Conservation (phyloP, 2,888 invertebrate species). For the Catocala nupta region DNA sequence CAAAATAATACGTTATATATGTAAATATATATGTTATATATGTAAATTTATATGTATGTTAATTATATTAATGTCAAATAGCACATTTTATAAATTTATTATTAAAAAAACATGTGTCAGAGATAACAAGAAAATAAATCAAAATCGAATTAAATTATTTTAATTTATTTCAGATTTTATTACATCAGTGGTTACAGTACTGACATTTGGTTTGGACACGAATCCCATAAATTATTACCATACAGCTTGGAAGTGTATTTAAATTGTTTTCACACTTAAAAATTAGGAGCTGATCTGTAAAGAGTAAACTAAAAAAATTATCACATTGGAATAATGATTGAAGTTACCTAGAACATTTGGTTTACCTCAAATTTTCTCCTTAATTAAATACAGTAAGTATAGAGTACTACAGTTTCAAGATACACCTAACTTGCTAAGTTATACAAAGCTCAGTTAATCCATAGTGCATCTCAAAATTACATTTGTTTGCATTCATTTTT, state of each 20-base stretch:
- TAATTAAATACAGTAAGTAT: constrained; percentile 60
- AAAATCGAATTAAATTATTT: constrained; percentile 13
- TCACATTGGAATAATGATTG: constrained; percentile 82
- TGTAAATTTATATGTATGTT: too few relatives aligned
- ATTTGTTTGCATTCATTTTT: constrained; percentile 62
- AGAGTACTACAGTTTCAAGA: constrained; percentile 60
- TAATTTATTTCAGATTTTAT: constrained; percentile 55
- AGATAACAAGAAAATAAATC: too few relatives aligned
- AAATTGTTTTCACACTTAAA: constrained; percentile 64
- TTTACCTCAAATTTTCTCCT: constrained; percentile 73
- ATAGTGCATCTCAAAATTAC: constrained; percentile 66
- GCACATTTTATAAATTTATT: too few relatives aligned
- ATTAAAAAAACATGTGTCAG: too few relatives aligned
- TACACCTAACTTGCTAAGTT: constrained; percentile 56
- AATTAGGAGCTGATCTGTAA: constrained; percentile 71
- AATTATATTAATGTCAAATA: too few relatives aligned
- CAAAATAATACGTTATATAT: too few relatives aligned
- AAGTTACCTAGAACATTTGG: constrained; percentile 81
- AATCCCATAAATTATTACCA: constrained; percentile 78
- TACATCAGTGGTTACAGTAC: constrained; percentile 71
- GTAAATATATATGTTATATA: too few relatives aligned
- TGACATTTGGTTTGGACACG: constrained; percentile 69
- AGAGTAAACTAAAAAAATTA: constrained; percentile 77
- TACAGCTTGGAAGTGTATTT: constrained; percentile 66
- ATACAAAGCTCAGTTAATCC: constrained; percentile 47